Evolutionary conservation across 1,140 invertebrate species (phyloP).

Genomic region (Plectrocnemia conspersa): DNA sequence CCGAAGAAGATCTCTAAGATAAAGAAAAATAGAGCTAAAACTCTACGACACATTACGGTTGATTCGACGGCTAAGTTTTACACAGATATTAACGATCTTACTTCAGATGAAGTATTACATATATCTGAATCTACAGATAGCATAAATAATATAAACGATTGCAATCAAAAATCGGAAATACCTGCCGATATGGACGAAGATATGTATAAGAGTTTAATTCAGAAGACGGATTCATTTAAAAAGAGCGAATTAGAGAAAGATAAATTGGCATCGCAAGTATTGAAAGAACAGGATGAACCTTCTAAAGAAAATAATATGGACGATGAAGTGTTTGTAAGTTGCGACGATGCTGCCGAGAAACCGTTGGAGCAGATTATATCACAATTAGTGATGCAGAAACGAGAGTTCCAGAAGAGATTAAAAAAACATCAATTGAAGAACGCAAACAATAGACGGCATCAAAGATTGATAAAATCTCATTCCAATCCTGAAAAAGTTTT

Average conservation of each 20-base stretch:
- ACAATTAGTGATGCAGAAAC: conserved; percentile 76
- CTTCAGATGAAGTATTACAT: conserved; percentile 54
- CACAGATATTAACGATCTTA: conserved; percentile 57
- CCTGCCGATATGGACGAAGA: conserved; percentile 47
- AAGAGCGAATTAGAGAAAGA: conserved; percentile 51
- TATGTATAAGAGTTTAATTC: conserved; percentile 48
- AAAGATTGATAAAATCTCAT: conserved; percentile 52
- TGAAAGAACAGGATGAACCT: conserved; percentile 36
- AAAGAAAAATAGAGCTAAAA: conserved; percentile 58
- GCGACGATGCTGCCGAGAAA: conserved; percentile 46
- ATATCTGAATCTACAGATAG: conserved; percentile 61
- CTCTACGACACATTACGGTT: conserved; percentile 40
- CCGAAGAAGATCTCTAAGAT: conserved; percentile 62
- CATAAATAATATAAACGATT: conserved; percentile 44
- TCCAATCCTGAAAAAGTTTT: conserved; percentile 47
- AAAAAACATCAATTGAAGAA: conserved; percentile 62
- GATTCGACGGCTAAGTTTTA: conserved; percentile 61
- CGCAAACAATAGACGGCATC: conserved; percentile 53
- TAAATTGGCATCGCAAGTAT: conserved; percentile 48
- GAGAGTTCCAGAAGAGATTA: conserved; percentile 74
- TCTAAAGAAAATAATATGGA: conserved; percentile 15
- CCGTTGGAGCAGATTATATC: conserved; percentile 76
- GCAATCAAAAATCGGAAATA: conserved; percentile 35
- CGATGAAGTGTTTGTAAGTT: conserved; percentile 42
- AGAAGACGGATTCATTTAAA: conserved; percentile 53